Conservation (phyloP, 2,113 vertebrate genomes). For the Tachuris rubrigastra region DNA sequence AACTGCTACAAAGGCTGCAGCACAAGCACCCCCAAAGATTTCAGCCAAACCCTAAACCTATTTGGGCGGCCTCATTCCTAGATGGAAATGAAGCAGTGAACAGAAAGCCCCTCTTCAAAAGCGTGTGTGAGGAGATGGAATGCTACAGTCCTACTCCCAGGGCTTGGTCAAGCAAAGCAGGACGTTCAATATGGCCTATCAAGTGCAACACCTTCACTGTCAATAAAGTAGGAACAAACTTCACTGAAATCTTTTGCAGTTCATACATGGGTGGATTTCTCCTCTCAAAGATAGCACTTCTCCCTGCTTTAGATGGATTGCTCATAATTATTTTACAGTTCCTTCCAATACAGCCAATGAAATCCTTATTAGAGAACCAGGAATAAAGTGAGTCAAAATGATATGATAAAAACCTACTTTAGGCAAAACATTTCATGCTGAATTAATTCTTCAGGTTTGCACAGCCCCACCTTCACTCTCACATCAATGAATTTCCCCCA, state of each 20-base stretch:
- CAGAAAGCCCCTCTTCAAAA: background rate
- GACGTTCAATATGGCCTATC: fast-evolving
- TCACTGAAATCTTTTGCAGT: background rate
- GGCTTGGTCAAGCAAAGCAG: too few relatives aligned
- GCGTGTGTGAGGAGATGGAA: fast-evolving
- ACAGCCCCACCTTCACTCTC: background rate
- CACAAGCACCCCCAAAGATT: background rate
- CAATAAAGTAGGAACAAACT: background rate
- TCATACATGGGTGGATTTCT: background rate
- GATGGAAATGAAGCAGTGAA: background rate
- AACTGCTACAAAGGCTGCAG: background rate
- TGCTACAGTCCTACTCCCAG: background rate
- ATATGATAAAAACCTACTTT: background rate
- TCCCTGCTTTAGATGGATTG: background rate
- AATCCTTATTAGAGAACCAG: background rate
- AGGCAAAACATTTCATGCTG: background rate
- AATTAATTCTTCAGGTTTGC: background rate
- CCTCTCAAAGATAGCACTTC: background rate
- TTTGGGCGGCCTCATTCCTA: background rate
- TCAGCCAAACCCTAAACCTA: background rate
- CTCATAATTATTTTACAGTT: background rate
- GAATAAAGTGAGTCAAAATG: background rate
- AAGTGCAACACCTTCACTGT: fast-evolving
- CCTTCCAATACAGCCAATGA: background rate
- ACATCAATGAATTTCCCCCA: background rate